Conservation (phyloP, 2,888 invertebrate species). For the Apotomis turbidana region DNA sequence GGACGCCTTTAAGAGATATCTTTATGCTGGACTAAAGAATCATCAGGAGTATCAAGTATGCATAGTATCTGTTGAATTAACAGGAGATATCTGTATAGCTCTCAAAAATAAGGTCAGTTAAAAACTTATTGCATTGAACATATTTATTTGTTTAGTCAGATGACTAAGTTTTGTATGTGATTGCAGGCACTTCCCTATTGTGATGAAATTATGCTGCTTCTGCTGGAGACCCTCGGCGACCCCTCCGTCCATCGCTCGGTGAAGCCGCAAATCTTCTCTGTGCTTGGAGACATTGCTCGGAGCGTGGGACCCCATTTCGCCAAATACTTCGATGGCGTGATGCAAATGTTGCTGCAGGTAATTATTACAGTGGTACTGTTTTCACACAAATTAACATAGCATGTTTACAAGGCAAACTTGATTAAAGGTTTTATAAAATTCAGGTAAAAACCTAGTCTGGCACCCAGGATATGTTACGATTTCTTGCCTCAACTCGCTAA, state of each 20-base stretch:
- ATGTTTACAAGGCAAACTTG: no score
- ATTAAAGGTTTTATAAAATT: no score
- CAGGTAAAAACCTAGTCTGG: no score
- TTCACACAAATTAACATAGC: no score
- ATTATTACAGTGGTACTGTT: neutral
- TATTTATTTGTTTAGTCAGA: neutral
- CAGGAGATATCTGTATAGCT: conserved; percentile 98
- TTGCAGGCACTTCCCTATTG: conserved; percentile 92
- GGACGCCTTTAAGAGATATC: conserved; percentile 97
- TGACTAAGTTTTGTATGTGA: neutral
- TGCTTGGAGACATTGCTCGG: conserved; percentile 98
- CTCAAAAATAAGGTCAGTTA: conserved; percentile 87
- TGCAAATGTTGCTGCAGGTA: conserved; percentile 88
- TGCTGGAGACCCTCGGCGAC: conserved; percentile 95
- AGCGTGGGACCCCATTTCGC: conserved; percentile 97
- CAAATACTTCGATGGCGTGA: conserved; percentile 91
- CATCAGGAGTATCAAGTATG: conserved; percentile 97
- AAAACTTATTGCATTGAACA: neutral
- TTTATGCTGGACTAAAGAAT: conserved; percentile 96
- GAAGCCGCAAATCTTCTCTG: conserved; percentile 98
- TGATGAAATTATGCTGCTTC: conserved; percentile 96
- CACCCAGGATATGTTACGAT: no score
- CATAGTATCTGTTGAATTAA: conserved; percentile 97
- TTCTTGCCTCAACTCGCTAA: no score
- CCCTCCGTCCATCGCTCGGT: conserved; percentile 95